These are phyloP conservation scores for Drosophila maculinotata DNA, from an alignment of 2,888 invertebrate species.

Conservation along the genomic window DNA sequence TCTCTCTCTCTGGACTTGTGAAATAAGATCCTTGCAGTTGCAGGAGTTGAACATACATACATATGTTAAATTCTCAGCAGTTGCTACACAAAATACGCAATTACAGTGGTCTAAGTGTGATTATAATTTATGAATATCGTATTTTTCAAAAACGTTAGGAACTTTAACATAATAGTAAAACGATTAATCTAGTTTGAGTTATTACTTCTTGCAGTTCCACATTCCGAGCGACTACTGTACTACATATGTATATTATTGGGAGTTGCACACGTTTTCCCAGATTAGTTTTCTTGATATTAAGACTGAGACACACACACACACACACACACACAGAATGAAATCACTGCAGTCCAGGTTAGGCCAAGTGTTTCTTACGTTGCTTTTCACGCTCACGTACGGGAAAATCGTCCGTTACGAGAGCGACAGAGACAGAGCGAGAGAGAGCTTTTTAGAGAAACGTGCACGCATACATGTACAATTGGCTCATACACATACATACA, in stretches of 20 bases:
- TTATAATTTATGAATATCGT: too few relatives aligned
- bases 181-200: too few relatives aligned
- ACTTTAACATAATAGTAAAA: too few relatives aligned
- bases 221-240: too few relatives aligned
- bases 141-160: too few relatives aligned
- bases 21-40: slow-evolving; percentile 53
- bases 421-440: too few relatives aligned
- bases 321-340: not conserved
- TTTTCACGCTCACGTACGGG: not conserved
- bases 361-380: slow-evolving; percentile 1
- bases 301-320: not conserved
- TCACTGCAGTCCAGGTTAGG: not conserved
- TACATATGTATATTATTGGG: not conserved
- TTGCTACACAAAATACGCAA: not conserved
- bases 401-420: not conserved
- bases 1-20: slow-evolving; percentile 5
- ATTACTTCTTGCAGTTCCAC: too few relatives aligned
- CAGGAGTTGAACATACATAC: slow-evolving; percentile 21
- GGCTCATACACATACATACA: not conserved
- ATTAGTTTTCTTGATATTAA: not conserved
- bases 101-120: too few relatives aligned
- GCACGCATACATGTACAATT: not conserved
- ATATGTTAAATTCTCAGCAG: slow-evolving; percentile 7
- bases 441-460: too few relatives aligned
- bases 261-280: not conserved